Percentiles rank a stretch among this genome's conserved stretches.
These are phyloP conservation scores for Cloeon dipterum DNA, from an alignment of 2,888 invertebrate genomes.

Conservation along the genomic window DNA sequence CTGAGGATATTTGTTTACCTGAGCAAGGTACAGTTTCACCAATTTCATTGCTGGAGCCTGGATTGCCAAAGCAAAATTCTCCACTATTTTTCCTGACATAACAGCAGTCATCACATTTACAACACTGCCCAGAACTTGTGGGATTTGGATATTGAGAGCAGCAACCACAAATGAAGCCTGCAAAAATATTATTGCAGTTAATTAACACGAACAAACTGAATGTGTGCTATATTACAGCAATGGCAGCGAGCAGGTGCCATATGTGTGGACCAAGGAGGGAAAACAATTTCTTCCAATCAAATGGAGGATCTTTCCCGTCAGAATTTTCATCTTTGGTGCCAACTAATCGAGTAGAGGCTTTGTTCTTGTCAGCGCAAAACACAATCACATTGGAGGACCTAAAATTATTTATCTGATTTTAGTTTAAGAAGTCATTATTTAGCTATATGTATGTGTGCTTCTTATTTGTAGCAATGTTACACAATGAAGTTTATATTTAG, in stretches of 20 bases:
- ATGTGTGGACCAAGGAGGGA: slow-evolving; percentile 50
- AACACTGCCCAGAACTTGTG: slow-evolving; percentile 56
- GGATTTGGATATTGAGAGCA: slow-evolving; percentile 71
- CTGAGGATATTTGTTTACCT: slow-evolving; percentile 29
- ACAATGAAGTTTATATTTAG: no score
- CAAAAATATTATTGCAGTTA: slow-evolving; percentile 13
- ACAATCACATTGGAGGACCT: no score
- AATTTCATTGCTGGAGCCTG: slow-evolving; percentile 41
- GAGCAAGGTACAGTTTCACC: slow-evolving; percentile 41
- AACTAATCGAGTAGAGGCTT: not conserved
- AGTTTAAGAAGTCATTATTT: no score
- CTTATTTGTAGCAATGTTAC: no score
- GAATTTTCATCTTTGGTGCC: not conserved
- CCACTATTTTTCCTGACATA: slow-evolving; percentile 21
- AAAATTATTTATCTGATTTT: no score
- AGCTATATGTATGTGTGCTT: no score
- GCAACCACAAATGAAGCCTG: slow-evolving; percentile 78
- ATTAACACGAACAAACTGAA: not conserved
- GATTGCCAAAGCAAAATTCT: slow-evolving; percentile 33
- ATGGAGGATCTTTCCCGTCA: slow-evolving; percentile 21
- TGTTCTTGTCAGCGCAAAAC: no score
- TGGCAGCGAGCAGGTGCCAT: slow-evolving; percentile 50
- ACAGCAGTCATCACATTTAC: slow-evolving; percentile 51
- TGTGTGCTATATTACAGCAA: slow-evolving; percentile 24
- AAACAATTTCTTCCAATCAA: slow-evolving; percentile 59